A percentile compares a stretch with the other conserved stretches of the same genome.
Conservation (phyloP, 2,888 invertebrate genomes). For the Schrankia costaestrigalis region DNA sequence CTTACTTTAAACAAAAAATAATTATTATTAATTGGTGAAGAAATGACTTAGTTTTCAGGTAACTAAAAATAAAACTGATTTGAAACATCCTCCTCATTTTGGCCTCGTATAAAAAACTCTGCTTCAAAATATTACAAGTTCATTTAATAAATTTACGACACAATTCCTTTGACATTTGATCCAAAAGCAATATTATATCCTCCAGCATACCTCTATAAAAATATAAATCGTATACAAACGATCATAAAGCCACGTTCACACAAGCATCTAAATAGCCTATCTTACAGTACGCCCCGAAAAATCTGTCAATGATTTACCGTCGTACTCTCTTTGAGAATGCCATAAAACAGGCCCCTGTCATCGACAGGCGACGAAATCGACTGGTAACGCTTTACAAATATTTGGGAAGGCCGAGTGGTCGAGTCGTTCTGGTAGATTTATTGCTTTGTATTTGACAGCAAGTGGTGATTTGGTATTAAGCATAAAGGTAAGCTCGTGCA, state of each 20-base stretch:
- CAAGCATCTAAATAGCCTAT: conserved; percentile 34
- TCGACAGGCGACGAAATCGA: conserved; percentile 55
- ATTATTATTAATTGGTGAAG: too few species aligned
- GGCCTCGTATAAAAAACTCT: too few species aligned
- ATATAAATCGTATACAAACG: conserved; percentile 21
- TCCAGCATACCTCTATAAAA: conserved; percentile 5
- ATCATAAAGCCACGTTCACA: conserved; percentile 15
- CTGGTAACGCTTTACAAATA: conserved; percentile 64
- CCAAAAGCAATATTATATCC: background rate
- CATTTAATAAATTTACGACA: too few species aligned
- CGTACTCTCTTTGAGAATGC: conserved; percentile 56
- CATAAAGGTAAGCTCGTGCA: conserved; percentile 13
- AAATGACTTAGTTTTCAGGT: too few species aligned
- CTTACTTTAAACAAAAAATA: too few species aligned
- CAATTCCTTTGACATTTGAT: too few species aligned
- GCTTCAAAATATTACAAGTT: too few species aligned
- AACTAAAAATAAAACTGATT: too few species aligned
- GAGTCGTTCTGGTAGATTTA: conserved; percentile 31
- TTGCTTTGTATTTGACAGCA: conserved; percentile 26
- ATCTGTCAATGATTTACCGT: conserved; percentile 66
- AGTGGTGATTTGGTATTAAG: conserved; percentile 29
- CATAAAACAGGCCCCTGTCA: conserved; percentile 74
- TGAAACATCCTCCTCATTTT: too few species aligned
- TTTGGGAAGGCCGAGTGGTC: conserved; percentile 41
- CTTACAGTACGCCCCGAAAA: conserved; percentile 42